Evolutionary conservation across 1,140 invertebrate species (phyloP), one percentile per base, ranked within the genome.

Genomic region (Drosophila lini): DNA sequence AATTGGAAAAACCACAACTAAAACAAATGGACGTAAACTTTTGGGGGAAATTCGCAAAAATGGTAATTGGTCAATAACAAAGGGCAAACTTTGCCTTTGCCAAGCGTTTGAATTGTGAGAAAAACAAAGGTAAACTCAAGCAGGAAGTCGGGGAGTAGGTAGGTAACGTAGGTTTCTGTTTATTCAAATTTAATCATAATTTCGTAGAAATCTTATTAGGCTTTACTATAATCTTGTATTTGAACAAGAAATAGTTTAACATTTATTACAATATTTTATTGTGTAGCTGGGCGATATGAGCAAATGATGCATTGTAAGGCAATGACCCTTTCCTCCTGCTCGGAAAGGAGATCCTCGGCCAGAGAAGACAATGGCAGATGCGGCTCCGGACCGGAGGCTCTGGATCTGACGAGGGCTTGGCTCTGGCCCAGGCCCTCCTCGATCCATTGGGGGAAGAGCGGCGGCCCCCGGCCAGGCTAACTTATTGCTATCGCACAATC

Each of bases 401-500:
- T 68, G 67, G 52, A 61, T 62, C 40, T 60, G 56, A 61, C 34
- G 41, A 57, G 56, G 75, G 80, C 68, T 78, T 63, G 61, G 61
- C 61, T 31, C 32, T 57, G 31, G 71, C 42, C 42, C 41, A 48
- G 42, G 61, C 61, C 34, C 31, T 22, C 57, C 38, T 38, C 34
- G 65, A 57, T 62, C 44, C 41, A 52, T 16, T 41, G 45, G 19
- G 41, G 55, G 60, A 32, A 25, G 36, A 53, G 22, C 42, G 63
- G 59, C 62, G 44, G 64, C 38, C 67, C 44, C 34, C 42, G 67
- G 67, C 53, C 32, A 47, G 80, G 84, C 80, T 88, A 88, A 88
- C 64, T 88, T 88, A 88, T 88, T 89, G 83, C 83, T 88, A 88
- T 88, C 83, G 83, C 83, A 80, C 84, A 88, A 88, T 88, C 83